Conservation (phyloP, 2,888 invertebrate species). For the Eupeodes latifasciatus region DNA sequence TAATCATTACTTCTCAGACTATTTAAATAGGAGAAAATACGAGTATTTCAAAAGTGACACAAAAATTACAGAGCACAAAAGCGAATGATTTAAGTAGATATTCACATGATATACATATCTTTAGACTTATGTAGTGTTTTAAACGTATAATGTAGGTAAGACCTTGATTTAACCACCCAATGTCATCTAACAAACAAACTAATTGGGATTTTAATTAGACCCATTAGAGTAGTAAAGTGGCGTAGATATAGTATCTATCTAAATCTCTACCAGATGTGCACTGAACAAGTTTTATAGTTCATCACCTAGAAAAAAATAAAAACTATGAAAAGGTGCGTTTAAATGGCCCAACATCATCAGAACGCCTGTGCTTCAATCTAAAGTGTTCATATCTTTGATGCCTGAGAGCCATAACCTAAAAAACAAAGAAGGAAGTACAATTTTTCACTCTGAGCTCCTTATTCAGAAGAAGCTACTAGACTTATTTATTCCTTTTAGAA, state of each 20-base stretch:
- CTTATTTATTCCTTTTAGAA: not conserved
- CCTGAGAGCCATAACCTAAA: slow-evolving; percentile 3
- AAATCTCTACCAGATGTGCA: too few relatives aligned
- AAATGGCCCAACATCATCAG: not conserved
- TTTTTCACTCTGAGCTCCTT: not conserved
- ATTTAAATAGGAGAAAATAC: not conserved
- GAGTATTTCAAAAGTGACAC: not conserved
- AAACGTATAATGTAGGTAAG: not conserved
- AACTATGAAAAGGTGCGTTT: slow-evolving; percentile 8
- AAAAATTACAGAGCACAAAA: not conserved
- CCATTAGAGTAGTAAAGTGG: slow-evolving; percentile 28
- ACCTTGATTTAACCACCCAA: slow-evolving; percentile 27
- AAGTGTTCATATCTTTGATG: slow-evolving; percentile 6
- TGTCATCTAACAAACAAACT: slow-evolving; percentile 14
- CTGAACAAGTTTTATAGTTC: not conserved
- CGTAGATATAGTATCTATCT: not conserved
- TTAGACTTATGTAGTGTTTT: not conserved
- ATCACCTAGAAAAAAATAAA: not conserved
- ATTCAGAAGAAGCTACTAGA: not conserved
- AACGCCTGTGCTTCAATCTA: not conserved
- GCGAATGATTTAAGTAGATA: not conserved
- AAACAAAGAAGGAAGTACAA: slow-evolving; percentile 18
- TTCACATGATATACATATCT: not conserved
- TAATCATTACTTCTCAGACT: not conserved
- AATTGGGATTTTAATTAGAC: slow-evolving; percentile 35